Evolutionary conservation across 2,113 vertebrate species (phyloP).

Genomic region (Canis aureus): DNA sequence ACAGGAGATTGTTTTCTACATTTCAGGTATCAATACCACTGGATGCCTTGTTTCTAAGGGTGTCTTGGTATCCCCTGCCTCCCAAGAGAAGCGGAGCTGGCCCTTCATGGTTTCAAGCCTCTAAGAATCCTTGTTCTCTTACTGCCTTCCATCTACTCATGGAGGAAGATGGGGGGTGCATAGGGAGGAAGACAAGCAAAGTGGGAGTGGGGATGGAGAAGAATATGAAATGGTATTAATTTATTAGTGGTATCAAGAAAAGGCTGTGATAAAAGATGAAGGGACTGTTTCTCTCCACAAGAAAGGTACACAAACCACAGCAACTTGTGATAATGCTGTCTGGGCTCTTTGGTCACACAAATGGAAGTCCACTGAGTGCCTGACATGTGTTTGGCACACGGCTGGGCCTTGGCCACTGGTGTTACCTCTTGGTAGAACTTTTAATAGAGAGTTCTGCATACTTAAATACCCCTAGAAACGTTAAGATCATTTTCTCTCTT

Average conservation of each 20-base stretch:
- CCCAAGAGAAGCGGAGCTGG: background rate
- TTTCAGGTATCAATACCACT: background rate
- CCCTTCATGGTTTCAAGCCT: background rate
- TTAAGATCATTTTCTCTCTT: background rate
- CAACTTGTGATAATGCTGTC: background rate
- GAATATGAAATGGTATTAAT: background rate
- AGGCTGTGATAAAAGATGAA: background rate
- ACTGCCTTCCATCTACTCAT: background rate
- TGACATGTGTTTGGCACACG: background rate
- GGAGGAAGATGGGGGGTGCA: background rate
- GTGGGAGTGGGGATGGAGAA: fast-evolving
- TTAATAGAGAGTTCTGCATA: background rate
- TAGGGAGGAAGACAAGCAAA: background rate
- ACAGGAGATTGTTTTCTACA: background rate
- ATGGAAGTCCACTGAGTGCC: background rate
- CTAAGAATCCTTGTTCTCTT: background rate
- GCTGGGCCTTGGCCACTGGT: background rate
- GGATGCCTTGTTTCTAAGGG: background rate
- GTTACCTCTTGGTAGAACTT: background rate
- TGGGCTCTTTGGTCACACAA: background rate
- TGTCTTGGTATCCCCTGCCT: background rate
- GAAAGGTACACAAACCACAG: background rate
- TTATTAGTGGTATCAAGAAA: background rate
- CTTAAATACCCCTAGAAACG: background rate
- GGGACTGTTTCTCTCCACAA: background rate